phyloP scores from a whole-genome alignment of 2,797 vertebrate species.

The Protosalanx chinensis region DNA sequence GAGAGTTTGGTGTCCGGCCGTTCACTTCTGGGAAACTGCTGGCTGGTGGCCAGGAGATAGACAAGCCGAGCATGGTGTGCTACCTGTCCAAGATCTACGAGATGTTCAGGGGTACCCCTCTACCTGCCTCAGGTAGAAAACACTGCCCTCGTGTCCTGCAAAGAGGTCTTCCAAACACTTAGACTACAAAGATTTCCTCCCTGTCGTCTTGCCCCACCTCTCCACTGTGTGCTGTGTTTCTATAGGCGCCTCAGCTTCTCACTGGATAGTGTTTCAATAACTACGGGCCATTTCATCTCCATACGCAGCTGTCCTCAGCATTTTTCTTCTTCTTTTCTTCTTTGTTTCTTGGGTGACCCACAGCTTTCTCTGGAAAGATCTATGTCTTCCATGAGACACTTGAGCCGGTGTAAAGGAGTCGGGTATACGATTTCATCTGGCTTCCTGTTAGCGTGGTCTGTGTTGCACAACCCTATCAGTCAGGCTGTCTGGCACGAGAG shows the following conservation, averaged over 20 bases:
- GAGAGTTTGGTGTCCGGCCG: slow-evolving; percentile 86
- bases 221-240: background rate
- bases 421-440: slow-evolving; percentile 36
- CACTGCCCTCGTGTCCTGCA: background rate
- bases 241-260: background rate
- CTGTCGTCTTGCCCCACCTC: background rate
- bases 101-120: slow-evolving; percentile 86
- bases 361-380: background rate
- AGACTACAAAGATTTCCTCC: background rate
- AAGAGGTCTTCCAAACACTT: background rate
- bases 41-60: slow-evolving; percentile 71
- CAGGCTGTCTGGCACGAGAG: slow-evolving; percentile 40
- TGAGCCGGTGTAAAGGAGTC: slow-evolving; percentile 18
- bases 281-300: background rate
- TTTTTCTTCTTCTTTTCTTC: background rate
- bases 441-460: slow-evolving; percentile 21
- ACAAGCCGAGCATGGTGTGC: slow-evolving; percentile 85
- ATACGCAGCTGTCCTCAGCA: background rate
- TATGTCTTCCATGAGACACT: slow-evolving; percentile 14
- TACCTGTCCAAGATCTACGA: slow-evolving; percentile 97
- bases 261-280: background rate
- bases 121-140: slow-evolving; percentile 80
- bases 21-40: slow-evolving; percentile 83
- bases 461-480: slow-evolving; percentile 38
- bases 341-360: slow-evolving; percentile 18